phyloP scores from a whole-genome alignment of 2,888 invertebrate genomes.

The Eupithecia dodoneata region DNA sequence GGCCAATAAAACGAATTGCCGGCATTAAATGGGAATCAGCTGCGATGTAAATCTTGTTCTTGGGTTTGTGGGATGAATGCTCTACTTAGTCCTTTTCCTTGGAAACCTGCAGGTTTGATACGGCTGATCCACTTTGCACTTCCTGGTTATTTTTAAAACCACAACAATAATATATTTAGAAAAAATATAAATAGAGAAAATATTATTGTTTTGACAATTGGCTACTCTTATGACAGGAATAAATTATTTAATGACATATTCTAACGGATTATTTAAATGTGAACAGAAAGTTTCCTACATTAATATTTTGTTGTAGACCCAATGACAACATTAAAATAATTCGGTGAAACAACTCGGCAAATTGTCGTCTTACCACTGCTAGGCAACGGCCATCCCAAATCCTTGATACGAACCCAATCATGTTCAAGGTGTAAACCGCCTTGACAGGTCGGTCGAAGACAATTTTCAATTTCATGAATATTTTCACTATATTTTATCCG shows the following conservation, averaged over 20 bases:
- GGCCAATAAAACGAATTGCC: conserved; percentile 42
- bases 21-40: conserved; percentile 42
- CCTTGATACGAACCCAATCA: not conserved
- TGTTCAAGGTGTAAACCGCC: not conserved
- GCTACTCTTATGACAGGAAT: not conserved
- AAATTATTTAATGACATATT: no score
- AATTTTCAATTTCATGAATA: not conserved
- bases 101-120: not conserved
- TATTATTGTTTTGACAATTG: not conserved
- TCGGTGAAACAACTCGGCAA: not conserved
- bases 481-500: not conserved
- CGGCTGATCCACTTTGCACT: conserved; percentile 19
- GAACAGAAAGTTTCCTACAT: not conserved
- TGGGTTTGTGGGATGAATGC: conserved; percentile 29
- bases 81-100: conserved; percentile 30
- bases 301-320: not conserved
- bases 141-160: not conserved
- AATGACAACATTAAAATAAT: not conserved
- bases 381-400: not conserved
- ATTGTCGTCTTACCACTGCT: not conserved
- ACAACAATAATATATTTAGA: not conserved
- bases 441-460: not conserved
- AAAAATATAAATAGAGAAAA: not conserved
- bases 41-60: conserved; percentile 44
- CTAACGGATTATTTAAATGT: no score